Base-by-base conservation (phyloP, 2,888 invertebrate genomes). In the Magallana nippona region DNA sequence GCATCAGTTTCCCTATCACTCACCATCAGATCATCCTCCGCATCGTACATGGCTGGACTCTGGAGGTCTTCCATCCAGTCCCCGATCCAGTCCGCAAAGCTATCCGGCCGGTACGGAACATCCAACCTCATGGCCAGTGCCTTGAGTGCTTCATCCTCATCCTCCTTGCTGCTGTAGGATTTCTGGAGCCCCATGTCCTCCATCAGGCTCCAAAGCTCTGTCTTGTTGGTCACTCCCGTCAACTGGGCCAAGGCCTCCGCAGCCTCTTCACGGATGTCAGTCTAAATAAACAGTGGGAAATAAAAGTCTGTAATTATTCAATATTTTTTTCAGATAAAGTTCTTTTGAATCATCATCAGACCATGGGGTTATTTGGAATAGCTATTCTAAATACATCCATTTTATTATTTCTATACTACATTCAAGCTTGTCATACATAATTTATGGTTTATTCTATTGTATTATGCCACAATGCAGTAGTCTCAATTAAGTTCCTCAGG, bases 21-120 rank as follows among this genome's bases (percentile, higher is more conserved):
- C 62, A 86, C 86, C 83, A 84, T 83, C 27, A 88, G 82, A 77
- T 88, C 86, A 56, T 87, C 88, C 71, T 86, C 80, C 15, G 57
- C n/a, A 10, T 86, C 87, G 77, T 82, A 87, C 13, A 87, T 57
- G 27, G 87, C 88, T 1, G 88, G 88, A 13, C 89, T 88, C 15
- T 88, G 87, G 0, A 82, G n/a, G 19, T 86, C 88, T 71, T 87
- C 86, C 57, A 89, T 86, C 89, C 89, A 89, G 85, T 88, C 82
- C 44, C 84, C 84, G 17, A 89, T 87, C 83, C 89, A 86, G n/a
- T 87, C 87, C 77, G 58, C 63, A 22, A 86, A 86, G 19, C 83
- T 83, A 19, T 86, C 83, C 55, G 85, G 78, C 19, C 85, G 44
- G 57, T 83, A 86, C 1, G 85, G 85, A 8, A 86, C 78, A 57